phyloP scores from a whole-genome alignment of 2,888 invertebrate species.

The Conistra vaccinii region DNA sequence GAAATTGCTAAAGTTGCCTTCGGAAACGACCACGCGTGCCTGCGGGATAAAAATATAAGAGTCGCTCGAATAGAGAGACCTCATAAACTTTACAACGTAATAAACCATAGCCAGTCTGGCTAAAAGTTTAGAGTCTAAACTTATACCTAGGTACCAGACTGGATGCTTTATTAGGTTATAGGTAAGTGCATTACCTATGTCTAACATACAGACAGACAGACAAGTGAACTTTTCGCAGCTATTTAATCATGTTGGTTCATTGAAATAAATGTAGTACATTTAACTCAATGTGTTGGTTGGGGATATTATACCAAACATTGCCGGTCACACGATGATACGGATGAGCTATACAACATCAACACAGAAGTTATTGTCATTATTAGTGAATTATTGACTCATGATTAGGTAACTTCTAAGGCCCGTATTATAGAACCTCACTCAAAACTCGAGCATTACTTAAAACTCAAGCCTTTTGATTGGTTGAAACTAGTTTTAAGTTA shows the following conservation, averaged over 20 bases:
- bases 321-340: not conserved
- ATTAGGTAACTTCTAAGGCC: not conserved
- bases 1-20: not conserved
- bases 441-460: too few species aligned
- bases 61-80: too few species aligned
- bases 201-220: not conserved
- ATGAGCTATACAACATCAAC: too few species aligned
- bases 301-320: not conserved
- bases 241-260: not conserved
- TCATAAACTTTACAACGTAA: too few species aligned
- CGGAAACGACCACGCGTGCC: not conserved
- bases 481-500: too few species aligned
- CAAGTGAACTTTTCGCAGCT: not conserved
- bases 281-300: not conserved
- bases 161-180: not conserved
- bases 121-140: too few species aligned
- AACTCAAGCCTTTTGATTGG: too few species aligned
- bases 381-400: too few species aligned
- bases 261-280: too few species aligned
- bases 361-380: not conserved
- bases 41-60: not conserved
- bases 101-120: too few species aligned
- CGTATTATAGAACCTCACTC: too few species aligned
- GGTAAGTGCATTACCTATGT: not conserved
- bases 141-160: too few species aligned